These are phyloP conservation scores for Volucella zonaria DNA, from an alignment of 2,888 invertebrate genomes.

Conservation along the genomic window DNA sequence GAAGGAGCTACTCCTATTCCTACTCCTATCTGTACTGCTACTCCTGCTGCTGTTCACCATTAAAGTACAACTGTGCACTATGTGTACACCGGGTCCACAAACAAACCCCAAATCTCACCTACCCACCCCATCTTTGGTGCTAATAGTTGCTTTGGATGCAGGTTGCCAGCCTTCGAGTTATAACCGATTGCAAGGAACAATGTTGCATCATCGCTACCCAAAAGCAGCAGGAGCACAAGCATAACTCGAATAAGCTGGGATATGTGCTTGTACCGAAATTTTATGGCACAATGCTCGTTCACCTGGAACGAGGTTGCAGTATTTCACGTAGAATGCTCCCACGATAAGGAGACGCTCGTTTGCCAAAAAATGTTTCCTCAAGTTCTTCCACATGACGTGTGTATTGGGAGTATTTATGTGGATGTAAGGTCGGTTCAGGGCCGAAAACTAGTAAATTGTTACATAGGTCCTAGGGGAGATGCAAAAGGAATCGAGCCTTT, in stretches of 20 bases:
- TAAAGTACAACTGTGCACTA: too few relatives aligned
- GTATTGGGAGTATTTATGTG: slow-evolving; percentile 49
- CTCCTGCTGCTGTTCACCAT: too few relatives aligned
- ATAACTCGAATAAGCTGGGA: slow-evolving; percentile 41
- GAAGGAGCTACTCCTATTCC: not conserved
- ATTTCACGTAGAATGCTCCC: slow-evolving; percentile 67
- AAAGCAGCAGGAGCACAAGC: slow-evolving; percentile 33
- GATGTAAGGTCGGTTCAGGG: slow-evolving; percentile 12
- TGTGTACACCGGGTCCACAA: slow-evolving; percentile 39
- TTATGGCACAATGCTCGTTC: slow-evolving; percentile 68
- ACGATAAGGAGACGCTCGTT: slow-evolving; percentile 72
- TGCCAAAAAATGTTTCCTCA: slow-evolving; percentile 59
- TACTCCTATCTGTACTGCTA: not conserved
- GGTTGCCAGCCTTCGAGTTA: slow-evolving; percentile 33
- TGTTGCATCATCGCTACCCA: slow-evolving; percentile 58
- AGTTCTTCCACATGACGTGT: slow-evolving; percentile 45
- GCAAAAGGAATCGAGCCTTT: slow-evolving; percentile 45
- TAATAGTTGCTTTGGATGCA: slow-evolving; percentile 53
- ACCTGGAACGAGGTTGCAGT: slow-evolving; percentile 72
- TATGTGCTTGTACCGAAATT: slow-evolving; percentile 55
- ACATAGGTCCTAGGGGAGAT: slow-evolving; percentile 54
- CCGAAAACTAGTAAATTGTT: slow-evolving; percentile 65
- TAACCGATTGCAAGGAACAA: slow-evolving; percentile 55
- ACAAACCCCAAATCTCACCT: slow-evolving; percentile 16
- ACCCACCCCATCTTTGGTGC: slow-evolving; percentile 20